phyloP scores from a whole-genome alignment of 1,140 invertebrate genomes.

The Drosophila parvula region DNA sequence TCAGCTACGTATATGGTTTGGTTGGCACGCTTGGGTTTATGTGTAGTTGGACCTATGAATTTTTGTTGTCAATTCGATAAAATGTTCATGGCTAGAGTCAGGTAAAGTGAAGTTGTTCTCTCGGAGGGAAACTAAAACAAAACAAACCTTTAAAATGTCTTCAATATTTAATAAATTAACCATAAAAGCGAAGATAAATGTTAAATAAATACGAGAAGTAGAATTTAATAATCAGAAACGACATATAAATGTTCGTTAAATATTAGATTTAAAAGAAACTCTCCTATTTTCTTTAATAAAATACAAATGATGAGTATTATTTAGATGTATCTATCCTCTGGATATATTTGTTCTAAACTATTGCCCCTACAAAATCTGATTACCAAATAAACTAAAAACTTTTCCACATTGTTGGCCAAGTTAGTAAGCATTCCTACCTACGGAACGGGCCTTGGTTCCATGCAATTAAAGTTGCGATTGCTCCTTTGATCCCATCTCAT shows the following conservation, averaged over 20 bases:
- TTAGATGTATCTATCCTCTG: no score
- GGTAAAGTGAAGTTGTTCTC: not conserved
- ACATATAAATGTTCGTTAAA: no score
- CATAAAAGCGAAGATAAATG: no score
- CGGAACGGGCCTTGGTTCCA: not conserved
- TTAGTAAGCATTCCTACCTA: slow-evolving; percentile 4
- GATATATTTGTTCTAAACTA: not conserved
- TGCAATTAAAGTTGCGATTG: slow-evolving; percentile 17
- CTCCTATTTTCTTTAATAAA: no score
- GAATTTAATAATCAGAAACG: no score
- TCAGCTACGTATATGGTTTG: slow-evolving; percentile 6
- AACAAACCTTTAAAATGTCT: no score
- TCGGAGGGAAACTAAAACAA: no score
- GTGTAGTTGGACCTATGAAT: slow-evolving; percentile 9
- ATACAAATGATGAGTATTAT: no score
- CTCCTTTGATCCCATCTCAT: slow-evolving; percentile 19
- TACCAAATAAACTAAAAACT: slow-evolving; percentile 3
- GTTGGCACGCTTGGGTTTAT: not conserved
- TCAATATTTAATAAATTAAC: no score
- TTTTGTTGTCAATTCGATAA: slow-evolving; percentile 16
- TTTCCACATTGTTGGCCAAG: slow-evolving; percentile 4
- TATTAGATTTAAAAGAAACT: not conserved
- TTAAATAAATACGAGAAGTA: no score
- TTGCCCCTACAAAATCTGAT: not conserved
- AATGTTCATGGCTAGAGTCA: slow-evolving; percentile 29